Evolutionary conservation across 2,888 invertebrate genomes (phyloP), one percentile per base, ranked within the genome.

Genomic region (Baccha elongata): DNA sequence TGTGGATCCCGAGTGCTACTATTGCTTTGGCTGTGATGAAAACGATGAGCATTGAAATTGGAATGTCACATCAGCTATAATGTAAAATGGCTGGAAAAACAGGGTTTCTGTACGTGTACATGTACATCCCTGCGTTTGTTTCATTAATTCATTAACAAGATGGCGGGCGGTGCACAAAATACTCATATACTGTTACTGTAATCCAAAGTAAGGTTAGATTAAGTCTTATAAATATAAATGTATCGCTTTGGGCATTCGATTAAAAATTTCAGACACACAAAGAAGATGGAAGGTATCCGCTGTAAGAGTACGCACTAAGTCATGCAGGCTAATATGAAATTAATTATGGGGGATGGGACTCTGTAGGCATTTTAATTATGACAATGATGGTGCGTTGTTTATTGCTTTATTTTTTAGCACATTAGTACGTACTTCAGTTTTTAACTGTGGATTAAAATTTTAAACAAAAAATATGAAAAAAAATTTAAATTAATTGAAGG

Each of bases 131-230:
- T 50, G 32, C 52, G 65, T 65, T 67, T 71, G 64, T 81, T 72
- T 65, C 67, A 76, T 75, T 75, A 81, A 81, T 60, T 71, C 76
- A 75, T 75, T 46, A 76, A 62, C 65, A 65, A 76, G 46, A 76
- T 81, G 58, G 62, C 76, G 68, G 26, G 15, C 32, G 72, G 23
- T 23, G 44, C 29, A 29, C 48, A 81, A 67, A 8, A 7, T 62
- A 29, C 71, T 81, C 55, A 50, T 68, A 53, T 73, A 60, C 46
- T 62, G 29, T 68, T 69, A 65, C 35, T 71, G 46, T 62, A 76
- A 76, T 75, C 29, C 26, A 50, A 10, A 53, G 58, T 52, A 62
- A 46, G 52, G 42, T 46, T 37, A 29, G 58, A 52, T 29, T 23
- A 42, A 46, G 19, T 58, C 50, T n/a, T 23, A 13, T 19, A 1